A percentile compares a stretch with the other conserved stretches of the same genome.
phyloP scores from a whole-genome alignment of 2,113 vertebrate species.

The Athene noctua region DNA sequence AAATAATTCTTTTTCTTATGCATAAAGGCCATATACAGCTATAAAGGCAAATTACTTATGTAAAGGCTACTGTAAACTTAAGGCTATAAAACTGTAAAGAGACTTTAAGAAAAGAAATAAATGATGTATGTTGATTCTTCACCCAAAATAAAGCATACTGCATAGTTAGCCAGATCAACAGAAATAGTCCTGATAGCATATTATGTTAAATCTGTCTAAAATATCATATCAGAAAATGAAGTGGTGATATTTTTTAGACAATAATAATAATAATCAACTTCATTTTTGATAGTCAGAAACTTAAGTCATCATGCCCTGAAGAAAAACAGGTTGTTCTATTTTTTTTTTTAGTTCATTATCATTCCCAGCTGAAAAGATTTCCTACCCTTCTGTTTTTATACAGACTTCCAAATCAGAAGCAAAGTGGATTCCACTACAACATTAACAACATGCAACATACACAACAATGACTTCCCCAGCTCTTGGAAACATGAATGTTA shows the following conservation, averaged over 20 bases:
- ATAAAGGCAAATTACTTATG: not conserved
- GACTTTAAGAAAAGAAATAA: not conserved
- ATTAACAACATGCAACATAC: not conserved
- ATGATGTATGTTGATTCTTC: not conserved
- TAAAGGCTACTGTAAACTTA: not conserved
- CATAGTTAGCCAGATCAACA: not conserved
- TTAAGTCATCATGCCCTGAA: not conserved
- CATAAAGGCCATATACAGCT: not conserved
- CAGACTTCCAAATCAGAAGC: not conserved
- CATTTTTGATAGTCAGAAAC: not conserved
- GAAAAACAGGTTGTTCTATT: not conserved
- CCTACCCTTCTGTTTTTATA: not conserved
- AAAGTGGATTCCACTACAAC: not conserved
- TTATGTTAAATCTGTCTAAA: not conserved
- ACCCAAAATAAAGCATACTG: not conserved
- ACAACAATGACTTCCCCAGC: not conserved
- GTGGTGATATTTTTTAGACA: not conserved
- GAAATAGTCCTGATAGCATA: too few species aligned
- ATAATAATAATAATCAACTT: not conserved
- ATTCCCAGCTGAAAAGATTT: not conserved
- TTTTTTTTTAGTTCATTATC: not conserved
- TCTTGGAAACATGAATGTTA: not conserved
- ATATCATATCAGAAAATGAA: not conserved
- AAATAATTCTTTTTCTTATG: not conserved
- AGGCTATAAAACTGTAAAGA: not conserved